A percentile compares a stretch with the other conserved stretches of the same genome.
phyloP scores from a whole-genome alignment of 2,888 invertebrate species.

The Anorthoa munda region DNA sequence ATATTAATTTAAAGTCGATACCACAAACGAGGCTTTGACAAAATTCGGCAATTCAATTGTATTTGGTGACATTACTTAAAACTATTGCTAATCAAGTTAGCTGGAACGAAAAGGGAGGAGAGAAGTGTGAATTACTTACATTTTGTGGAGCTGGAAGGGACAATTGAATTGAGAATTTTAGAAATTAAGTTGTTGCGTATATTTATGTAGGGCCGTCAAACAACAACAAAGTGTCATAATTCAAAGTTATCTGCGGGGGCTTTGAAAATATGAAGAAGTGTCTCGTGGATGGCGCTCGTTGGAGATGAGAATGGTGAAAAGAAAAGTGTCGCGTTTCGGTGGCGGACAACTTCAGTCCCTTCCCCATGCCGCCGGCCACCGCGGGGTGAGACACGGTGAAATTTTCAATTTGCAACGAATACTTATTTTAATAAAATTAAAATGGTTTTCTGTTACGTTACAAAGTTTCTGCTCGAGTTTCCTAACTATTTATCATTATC shows the following conservation, averaged over 20 bases:
- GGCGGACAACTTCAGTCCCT: slow-evolving; percentile 38
- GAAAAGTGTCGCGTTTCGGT: slow-evolving; percentile 67
- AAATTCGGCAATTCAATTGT: slow-evolving; percentile 23
- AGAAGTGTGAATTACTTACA: slow-evolving; percentile 58
- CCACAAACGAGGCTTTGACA: slow-evolving; percentile 12
- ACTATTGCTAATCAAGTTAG: slow-evolving; percentile 61
- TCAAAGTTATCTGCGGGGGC: slow-evolving; percentile 73
- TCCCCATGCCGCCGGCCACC: slow-evolving; percentile 2
- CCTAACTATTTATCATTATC: slow-evolving; percentile 24
- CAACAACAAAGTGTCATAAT: slow-evolving; percentile 78
- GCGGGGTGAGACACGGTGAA: slow-evolving; percentile 16
- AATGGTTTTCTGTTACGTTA: slow-evolving; percentile 35
- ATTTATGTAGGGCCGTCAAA: slow-evolving; percentile 71
- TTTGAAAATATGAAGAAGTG: slow-evolving; percentile 66
- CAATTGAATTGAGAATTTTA: slow-evolving; percentile 68
- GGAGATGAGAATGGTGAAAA: slow-evolving; percentile 60
- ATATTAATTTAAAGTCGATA: slow-evolving; percentile 13
- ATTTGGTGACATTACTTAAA: slow-evolving; percentile 52
- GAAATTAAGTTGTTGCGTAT: slow-evolving; percentile 63
- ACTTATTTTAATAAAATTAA: slow-evolving; percentile 42
- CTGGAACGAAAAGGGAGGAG: slow-evolving; percentile 44
- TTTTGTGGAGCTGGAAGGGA: slow-evolving; percentile 42
- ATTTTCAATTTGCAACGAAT: slow-evolving; percentile 40
- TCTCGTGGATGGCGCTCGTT: slow-evolving; percentile 58
- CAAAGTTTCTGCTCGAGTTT: slow-evolving; percentile 21